Conservation (phyloP, 2,888 invertebrate genomes). For the Calliopum simillimum region DNA sequence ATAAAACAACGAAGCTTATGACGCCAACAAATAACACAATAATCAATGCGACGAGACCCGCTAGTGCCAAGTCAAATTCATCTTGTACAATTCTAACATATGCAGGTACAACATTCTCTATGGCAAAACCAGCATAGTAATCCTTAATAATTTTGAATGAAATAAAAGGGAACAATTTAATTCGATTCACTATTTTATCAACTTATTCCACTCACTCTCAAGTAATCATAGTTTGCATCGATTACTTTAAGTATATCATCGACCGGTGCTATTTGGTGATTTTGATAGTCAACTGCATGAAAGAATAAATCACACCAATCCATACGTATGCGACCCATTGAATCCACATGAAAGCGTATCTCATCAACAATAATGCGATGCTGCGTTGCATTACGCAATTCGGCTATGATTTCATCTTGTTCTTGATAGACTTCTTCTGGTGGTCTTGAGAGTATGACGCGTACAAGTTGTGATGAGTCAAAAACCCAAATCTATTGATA, state of each 20-base stretch:
- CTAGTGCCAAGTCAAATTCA: constrained; percentile 86
- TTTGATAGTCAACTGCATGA: constrained; percentile 80
- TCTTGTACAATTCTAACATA: constrained; percentile 76
- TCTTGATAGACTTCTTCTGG: constrained; percentile 81
- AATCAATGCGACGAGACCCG: constrained; percentile 85
- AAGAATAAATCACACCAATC: constrained; percentile 86
- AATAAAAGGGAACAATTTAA: neutral
- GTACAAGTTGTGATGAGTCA: constrained; percentile 83
- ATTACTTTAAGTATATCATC: constrained; percentile 83
- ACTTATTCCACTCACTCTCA: constrained; percentile 70
- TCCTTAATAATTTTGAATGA: constrained; percentile 52
- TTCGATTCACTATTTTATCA: neutral
- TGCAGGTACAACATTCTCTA: constrained; percentile 80
- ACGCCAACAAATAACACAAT: constrained; percentile 88
- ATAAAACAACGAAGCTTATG: constrained; percentile 86
- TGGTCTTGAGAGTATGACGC: constrained; percentile 85
- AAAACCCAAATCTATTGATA: constrained; percentile 86
- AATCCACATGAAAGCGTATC: constrained; percentile 79
- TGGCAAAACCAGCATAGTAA: constrained; percentile 79
- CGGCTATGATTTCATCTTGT: constrained; percentile 77
- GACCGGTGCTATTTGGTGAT: constrained; percentile 81
- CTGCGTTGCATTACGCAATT: constrained; percentile 81
- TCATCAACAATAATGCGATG: constrained; percentile 84
- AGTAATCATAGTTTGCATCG: constrained; percentile 86
- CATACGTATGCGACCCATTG: constrained; percentile 68